phyloP scores from a whole-genome alignment of 2,113 vertebrate species.

The Equus przewalskii region DNA sequence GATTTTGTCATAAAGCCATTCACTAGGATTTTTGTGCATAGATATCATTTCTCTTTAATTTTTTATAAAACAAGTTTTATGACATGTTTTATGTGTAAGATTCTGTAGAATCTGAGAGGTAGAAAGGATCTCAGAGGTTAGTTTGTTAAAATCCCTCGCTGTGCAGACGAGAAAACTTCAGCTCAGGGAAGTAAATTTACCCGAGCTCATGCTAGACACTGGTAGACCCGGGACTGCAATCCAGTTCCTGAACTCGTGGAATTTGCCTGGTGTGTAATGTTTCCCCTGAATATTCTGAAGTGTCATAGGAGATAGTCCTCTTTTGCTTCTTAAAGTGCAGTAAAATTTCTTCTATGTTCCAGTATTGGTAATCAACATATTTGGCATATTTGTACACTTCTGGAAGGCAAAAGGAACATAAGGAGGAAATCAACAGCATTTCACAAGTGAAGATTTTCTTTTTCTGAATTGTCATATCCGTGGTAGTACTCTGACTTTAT shows the following conservation, averaged over 20 bases:
- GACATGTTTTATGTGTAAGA: neutral
- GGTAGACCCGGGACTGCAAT: neutral
- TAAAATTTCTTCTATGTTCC: slow-evolving; percentile 52
- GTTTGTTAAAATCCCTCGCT: neutral
- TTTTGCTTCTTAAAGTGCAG: slow-evolving; percentile 17
- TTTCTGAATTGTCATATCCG: slow-evolving; percentile 62
- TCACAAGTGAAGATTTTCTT: slow-evolving; percentile 58
- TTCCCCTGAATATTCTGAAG: slow-evolving; percentile 56
- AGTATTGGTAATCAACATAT: slow-evolving; percentile 4
- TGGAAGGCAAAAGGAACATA: slow-evolving; percentile 34
- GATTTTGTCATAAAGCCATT: neutral
- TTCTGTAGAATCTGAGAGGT: neutral
- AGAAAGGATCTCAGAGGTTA: neutral
- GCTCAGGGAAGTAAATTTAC: neutral
- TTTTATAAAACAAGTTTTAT: neutral
- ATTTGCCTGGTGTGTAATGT: neutral
- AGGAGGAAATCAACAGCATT: neutral
- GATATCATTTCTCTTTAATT: neutral
- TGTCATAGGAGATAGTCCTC: neutral
- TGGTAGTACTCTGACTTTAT: slow-evolving; percentile 46
- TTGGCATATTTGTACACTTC: neutral
- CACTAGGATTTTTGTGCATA: neutral
- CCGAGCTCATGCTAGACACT: neutral
- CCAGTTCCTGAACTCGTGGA: neutral
- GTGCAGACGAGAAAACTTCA: neutral